phyloP scores from a whole-genome alignment of 1,140 invertebrate species.

The Drosophila auraria region DNA sequence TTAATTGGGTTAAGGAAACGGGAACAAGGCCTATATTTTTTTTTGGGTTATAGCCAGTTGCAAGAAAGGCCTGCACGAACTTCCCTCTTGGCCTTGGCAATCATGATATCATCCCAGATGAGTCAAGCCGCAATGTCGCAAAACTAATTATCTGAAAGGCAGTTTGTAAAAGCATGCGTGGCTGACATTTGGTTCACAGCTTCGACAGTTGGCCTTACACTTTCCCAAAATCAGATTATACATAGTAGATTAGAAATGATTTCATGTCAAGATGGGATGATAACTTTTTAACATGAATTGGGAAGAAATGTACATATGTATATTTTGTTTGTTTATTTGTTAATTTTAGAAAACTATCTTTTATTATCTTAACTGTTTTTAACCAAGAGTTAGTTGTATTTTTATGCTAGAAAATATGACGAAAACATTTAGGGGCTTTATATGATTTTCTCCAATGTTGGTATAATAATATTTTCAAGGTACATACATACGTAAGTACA shows the following conservation, averaged over 20 bases:
- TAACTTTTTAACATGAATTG: neutral
- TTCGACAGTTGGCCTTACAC: slow-evolving; percentile 24
- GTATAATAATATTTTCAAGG: neutral
- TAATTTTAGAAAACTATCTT: neutral
- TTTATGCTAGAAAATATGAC: too few relatives aligned
- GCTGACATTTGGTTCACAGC: slow-evolving; percentile 47
- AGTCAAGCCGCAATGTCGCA: slow-evolving; percentile 37
- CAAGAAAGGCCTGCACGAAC: slow-evolving; percentile 33
- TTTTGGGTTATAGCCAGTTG: slow-evolving; percentile 40
- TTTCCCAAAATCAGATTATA: slow-evolving; percentile 20
- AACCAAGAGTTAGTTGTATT: too few relatives aligned
- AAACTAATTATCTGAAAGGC: slow-evolving; percentile 67
- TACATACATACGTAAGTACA: neutral
- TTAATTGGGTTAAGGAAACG: neutral
- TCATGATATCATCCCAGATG: slow-evolving; percentile 61
- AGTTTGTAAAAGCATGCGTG: slow-evolving; percentile 64
- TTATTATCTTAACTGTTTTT: too few relatives aligned
- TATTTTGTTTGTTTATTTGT: neutral
- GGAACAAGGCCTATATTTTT: slow-evolving; percentile 16
- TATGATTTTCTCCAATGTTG: too few relatives aligned
- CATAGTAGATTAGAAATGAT: slow-evolving; percentile 21
- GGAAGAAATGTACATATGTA: neutral
- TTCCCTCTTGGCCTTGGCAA: slow-evolving; percentile 21
- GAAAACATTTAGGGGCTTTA: too few relatives aligned
- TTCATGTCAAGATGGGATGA: slow-evolving; percentile 20